phyloP scores from a whole-genome alignment of 2,888 invertebrate genomes.

The Acanthosoma haemorrhoidale region DNA sequence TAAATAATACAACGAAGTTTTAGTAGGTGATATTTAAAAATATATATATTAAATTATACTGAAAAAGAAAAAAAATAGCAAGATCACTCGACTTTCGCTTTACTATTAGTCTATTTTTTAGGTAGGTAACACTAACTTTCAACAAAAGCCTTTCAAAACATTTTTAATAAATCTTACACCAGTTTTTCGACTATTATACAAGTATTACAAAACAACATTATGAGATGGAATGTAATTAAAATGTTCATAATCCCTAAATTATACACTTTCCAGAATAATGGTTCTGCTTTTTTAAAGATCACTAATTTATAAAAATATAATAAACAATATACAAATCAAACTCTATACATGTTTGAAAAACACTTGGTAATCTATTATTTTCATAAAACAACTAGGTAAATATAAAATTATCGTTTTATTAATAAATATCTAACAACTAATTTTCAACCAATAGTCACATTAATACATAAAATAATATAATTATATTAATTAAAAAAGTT shows the following conservation, averaged over 20 bases:
- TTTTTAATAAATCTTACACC: no score
- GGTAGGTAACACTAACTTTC: no score
- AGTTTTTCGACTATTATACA: no score
- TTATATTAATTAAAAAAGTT: neutral
- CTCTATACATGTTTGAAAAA: neutral
- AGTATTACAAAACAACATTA: neutral
- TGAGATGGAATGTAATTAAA: neutral
- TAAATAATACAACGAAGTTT: no score
- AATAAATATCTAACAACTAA: neutral
- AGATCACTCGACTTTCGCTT: no score
- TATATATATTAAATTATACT: no score
- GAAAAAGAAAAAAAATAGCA: no score
- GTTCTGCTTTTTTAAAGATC: neutral
- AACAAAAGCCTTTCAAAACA: no score
- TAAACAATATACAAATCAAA: neutral
- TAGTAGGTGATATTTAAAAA: no score
- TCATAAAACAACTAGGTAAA: neutral
- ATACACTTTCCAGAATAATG: neutral
- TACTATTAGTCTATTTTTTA: no score
- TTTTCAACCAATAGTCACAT: neutral
- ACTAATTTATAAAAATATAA: neutral
- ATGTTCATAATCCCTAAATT: neutral
- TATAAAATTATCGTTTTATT: neutral
- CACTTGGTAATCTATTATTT: neutral
- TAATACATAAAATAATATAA: no score